Evolutionary conservation across 1,140 invertebrate species (phyloP).

Genomic region (Parapsyche elsis): DNA sequence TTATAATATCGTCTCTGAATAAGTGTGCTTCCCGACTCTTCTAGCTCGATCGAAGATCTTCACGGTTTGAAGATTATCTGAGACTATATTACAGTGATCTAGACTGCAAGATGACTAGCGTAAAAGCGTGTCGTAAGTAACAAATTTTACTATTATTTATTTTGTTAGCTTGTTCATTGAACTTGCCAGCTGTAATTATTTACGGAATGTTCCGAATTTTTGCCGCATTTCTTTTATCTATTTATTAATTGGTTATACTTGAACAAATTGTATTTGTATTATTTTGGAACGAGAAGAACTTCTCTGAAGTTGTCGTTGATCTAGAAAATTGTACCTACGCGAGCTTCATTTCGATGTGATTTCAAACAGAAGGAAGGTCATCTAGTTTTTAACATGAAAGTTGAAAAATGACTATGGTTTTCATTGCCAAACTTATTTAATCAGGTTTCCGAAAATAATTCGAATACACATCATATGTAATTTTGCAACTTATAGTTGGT

Average conservation of each 20-base stretch:
- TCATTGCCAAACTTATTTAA: neutral
- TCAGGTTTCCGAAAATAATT: no score
- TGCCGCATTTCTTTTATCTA: neutral
- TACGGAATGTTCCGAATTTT: no score
- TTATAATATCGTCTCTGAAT: neutral
- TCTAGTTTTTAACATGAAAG: neutral
- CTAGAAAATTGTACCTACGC: no score
- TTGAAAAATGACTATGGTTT: neutral
- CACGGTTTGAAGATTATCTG: neutral
- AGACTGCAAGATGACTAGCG: constrained; percentile 18
- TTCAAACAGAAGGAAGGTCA: neutral
- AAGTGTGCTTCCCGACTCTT: neutral
- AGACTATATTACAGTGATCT: neutral
- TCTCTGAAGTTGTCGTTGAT: no score
- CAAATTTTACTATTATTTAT: neutral
- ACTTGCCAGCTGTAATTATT: no score
- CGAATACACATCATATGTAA: no score
- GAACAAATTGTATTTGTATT: no score
- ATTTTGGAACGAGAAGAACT: no score
- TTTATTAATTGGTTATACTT: neutral
- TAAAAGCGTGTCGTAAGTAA: constrained; percentile 30
- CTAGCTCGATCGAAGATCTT: neutral
- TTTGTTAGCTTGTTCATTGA: neutral
- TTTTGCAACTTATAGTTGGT: no score
- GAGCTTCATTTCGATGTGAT: no score